Evolutionary conservation across 1,140 invertebrate species (phyloP).

Genomic region (Drosophila sp.): DNA sequence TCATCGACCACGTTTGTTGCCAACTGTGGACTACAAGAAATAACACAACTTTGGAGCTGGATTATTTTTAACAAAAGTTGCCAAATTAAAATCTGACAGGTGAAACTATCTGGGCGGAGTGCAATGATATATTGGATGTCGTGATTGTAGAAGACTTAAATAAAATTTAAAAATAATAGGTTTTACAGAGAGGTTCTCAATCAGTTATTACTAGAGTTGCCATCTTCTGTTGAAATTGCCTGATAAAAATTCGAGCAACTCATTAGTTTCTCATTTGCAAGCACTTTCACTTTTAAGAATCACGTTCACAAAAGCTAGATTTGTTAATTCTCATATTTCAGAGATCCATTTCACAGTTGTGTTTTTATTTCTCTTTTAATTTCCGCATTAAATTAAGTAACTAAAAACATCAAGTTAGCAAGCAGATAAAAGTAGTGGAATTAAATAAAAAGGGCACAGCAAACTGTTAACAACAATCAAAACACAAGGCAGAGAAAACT

Average conservation of each 20-base stretch:
- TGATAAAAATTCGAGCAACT: slow-evolving; percentile 13
- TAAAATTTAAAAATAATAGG: not conserved
- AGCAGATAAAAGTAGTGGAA: slow-evolving; percentile 21
- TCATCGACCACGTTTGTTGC: slow-evolving; percentile 30
- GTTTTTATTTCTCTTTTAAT: slow-evolving; percentile 43
- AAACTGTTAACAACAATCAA: slow-evolving; percentile 37
- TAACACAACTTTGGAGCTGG: not conserved
- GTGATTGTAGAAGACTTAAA: not conserved
- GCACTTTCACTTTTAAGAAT: slow-evolving; percentile 46
- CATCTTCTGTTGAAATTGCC: not conserved
- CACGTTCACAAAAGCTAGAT: slow-evolving; percentile 1
- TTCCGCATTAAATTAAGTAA: slow-evolving; percentile 57
- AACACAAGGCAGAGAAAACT: slow-evolving; percentile 46
- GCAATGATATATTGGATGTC: slow-evolving; percentile 8
- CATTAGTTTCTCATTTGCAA: slow-evolving; percentile 39
- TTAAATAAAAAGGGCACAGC: slow-evolving; percentile 20
- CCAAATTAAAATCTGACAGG: slow-evolving; percentile 10
- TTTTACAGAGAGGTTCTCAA: too few relatives aligned
- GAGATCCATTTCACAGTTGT: not conserved
- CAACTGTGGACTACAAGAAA: slow-evolving; percentile 1
- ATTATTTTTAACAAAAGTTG: slow-evolving; percentile 2
- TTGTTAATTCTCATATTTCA: slow-evolving; percentile 26
- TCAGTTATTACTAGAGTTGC: too few relatives aligned
- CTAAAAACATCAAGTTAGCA: slow-evolving; percentile 39
- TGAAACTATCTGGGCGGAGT: slow-evolving; percentile 12